Evolutionary conservation across 2,113 vertebrate species (phyloP).

Genomic region (Aegithalos caudatus): DNA sequence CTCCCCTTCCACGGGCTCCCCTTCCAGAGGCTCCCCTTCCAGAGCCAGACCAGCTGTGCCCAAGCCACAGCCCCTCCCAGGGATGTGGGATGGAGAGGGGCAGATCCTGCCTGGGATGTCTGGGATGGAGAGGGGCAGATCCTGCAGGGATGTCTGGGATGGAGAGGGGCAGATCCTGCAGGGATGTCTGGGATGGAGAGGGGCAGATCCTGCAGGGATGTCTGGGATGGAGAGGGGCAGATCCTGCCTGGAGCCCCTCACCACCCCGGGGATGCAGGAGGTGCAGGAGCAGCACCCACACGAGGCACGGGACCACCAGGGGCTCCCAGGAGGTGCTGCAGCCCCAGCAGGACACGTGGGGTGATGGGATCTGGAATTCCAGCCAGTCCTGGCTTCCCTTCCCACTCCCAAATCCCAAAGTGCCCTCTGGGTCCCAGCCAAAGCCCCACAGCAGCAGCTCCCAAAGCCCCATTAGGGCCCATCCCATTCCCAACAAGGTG

Average conservation of each 20-base stretch:
- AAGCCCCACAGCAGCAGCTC: not conserved
- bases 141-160: too few relatives aligned
- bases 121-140: too few relatives aligned
- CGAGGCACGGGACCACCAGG: rapidly evolving
- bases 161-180: too few relatives aligned
- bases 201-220: too few relatives aligned
- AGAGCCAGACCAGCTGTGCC: not conserved
- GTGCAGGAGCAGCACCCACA: not conserved
- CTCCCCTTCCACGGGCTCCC: not conserved
- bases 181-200: too few relatives aligned
- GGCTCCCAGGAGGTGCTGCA: not conserved
- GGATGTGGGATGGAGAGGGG: not conserved
- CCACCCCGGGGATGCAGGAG: too few relatives aligned
- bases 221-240: not conserved
- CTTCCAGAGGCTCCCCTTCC: not conserved
- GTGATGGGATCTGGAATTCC: not conserved
- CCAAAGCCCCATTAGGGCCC: not conserved
- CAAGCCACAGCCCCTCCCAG: not conserved
- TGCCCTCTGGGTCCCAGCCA: not conserved
- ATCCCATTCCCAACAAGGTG: rapidly evolving
- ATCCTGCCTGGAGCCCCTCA: rapidly evolving
- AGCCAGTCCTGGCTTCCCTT: rapidly evolving
- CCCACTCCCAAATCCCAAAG: not conserved
- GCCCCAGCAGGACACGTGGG: not conserved
- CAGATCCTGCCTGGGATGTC: not conserved